Evolutionary conservation across 2,113 vertebrate species (phyloP).

Genomic region (Leptosomus discolor): DNA sequence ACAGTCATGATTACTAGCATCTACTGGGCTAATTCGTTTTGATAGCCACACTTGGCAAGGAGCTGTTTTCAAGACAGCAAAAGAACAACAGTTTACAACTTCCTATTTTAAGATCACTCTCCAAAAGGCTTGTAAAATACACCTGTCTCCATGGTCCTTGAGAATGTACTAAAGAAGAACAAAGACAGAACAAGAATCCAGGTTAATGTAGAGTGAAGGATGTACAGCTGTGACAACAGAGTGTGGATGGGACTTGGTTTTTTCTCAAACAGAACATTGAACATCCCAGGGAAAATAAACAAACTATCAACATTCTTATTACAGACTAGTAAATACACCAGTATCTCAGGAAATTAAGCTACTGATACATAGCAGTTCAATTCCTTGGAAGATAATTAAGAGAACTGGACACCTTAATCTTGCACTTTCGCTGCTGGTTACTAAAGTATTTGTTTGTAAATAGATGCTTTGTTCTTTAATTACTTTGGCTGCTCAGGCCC

Average conservation of each 20-base stretch:
- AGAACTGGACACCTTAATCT: neutral
- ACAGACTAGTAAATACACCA: neutral
- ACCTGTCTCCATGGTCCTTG: neutral
- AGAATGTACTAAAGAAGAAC: neutral
- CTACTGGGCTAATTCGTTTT: neutral
- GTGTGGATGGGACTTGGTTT: neutral
- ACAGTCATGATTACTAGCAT: neutral
- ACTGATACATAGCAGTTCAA: neutral
- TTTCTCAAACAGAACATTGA: neutral
- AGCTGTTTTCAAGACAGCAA: neutral
- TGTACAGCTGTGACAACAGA: accelerated
- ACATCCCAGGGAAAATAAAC: neutral
- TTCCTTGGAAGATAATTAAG: neutral
- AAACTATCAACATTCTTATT: neutral
- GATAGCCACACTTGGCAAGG: neutral
- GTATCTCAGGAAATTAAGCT: neutral
- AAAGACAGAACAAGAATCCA: neutral
- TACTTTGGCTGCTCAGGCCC: neutral
- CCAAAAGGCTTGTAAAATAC: neutral
- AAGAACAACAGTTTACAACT: neutral
- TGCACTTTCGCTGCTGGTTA: neutral
- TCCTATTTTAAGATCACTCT: neutral
- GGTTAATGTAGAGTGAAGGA: neutral
- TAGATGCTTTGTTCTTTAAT: neutral
- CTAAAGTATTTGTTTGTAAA: neutral